phyloP scores from a whole-genome alignment of 2,113 vertebrate species.

The Carettochelys insculpta region DNA sequence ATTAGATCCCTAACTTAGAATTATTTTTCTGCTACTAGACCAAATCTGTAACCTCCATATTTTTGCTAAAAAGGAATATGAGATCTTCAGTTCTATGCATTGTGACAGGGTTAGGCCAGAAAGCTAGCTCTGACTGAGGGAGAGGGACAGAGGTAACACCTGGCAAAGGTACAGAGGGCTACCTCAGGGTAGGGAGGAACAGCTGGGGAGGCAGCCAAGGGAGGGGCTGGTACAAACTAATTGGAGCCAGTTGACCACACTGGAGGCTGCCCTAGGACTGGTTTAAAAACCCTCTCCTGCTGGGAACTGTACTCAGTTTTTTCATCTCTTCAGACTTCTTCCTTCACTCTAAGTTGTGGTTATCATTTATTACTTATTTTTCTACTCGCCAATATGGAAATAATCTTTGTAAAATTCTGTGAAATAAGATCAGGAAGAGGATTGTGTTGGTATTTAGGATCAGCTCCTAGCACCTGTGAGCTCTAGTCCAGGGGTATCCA shows the following conservation, averaged over 20 bases:
- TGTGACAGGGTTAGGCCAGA: too few species aligned
- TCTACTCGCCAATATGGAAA: fast-evolving
- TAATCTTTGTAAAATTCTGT: not conserved
- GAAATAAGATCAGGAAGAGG: not conserved
- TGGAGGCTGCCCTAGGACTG: too few species aligned
- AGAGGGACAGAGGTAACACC: too few species aligned
- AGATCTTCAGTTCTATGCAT: not conserved
- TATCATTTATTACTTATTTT: not conserved
- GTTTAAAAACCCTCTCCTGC: too few species aligned
- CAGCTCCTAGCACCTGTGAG: not conserved
- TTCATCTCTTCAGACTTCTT: fast-evolving
- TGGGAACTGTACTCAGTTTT: too few species aligned
- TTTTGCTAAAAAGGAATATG: not conserved
- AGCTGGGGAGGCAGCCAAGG: too few species aligned
- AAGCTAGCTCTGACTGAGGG: too few species aligned
- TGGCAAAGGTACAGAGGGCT: too few species aligned
- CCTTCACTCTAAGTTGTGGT: not conserved
- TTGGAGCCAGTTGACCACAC: too few species aligned
- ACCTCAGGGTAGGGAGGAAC: too few species aligned
- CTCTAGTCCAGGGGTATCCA: too few species aligned
- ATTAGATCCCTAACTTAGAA: not conserved
- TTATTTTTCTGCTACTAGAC: not conserved
- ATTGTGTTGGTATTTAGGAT: not conserved
- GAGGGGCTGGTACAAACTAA: too few species aligned
- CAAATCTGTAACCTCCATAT: not conserved